phyloP scores from a whole-genome alignment of 37 sponge, comb jelly and placozoan species.

The Aplysina aerophoba region DNA sequence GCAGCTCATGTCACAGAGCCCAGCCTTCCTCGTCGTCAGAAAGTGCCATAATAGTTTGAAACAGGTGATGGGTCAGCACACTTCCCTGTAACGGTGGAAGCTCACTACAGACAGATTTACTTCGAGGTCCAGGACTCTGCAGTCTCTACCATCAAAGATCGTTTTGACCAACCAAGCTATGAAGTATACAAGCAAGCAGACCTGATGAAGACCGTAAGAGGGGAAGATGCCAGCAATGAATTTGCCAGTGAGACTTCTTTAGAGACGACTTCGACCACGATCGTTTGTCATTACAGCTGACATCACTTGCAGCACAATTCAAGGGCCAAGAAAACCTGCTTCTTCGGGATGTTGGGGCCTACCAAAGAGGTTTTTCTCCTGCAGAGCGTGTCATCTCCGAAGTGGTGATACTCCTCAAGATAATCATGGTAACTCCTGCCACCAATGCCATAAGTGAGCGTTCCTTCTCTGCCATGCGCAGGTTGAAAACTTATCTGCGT shows the following conservation, averaged over 20 bases:
- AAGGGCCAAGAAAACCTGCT: neutral
- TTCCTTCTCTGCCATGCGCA: slow-evolving; percentile 4
- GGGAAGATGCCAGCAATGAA: neutral
- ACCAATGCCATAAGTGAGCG: slow-evolving; percentile 20
- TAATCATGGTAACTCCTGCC: slow-evolving; percentile 16
- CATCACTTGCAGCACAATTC: neutral
- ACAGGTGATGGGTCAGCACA: neutral
- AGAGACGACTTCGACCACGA: neutral
- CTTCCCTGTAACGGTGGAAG: neutral
- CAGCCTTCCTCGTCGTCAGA: slow-evolving; percentile 1
- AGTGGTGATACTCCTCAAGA: neutral
- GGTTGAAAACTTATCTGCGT: neutral
- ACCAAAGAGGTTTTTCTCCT: neutral
- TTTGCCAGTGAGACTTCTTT: too few relatives aligned
- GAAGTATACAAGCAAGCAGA: slow-evolving; percentile 16
- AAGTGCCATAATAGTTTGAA: too few relatives aligned
- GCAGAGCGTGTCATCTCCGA: neutral
- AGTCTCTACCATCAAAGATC: neutral
- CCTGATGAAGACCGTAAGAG: slow-evolving; percentile 14
- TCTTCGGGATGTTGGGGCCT: neutral
- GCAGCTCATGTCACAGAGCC: neutral
- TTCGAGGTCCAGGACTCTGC: neutral
- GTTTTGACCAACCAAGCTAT: slow-evolving; percentile 38
- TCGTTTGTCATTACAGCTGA: neutral
- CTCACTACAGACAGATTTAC: slow-evolving; percentile 21